Base-by-base conservation (phyloP, 2,113 vertebrate genomes). In the Phylloscopus trochilus region DNA sequence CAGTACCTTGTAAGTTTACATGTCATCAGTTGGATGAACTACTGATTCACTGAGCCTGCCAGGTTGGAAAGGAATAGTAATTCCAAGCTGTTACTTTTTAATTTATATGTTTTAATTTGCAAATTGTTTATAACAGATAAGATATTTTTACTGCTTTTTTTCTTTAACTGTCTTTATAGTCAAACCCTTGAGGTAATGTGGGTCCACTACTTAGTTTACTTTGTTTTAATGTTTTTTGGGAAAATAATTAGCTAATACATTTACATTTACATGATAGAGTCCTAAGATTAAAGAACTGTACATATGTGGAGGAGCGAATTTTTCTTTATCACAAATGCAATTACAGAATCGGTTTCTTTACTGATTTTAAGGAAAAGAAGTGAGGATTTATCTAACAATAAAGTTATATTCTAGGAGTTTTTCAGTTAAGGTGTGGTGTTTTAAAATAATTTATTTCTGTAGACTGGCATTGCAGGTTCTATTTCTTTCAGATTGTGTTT, bases 361-460 rank as follows among this genome's bases (percentile, higher is more conserved):
- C 24, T 77, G 75, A 33, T 78, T 92, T 90, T 94, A 69, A 95
- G 92, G 88, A 88, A 87, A 75, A 90, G 63, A 52, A 92, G 47
- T 72, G 56, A 80, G 82, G 76, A 95, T 87, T 96, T 96, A 56
- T 33, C 33, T 83, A 85, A 91, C 67, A 91, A 89, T 85, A 76
- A 91, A 95, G 79, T n/a, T 95, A 66, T 68, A 79, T 92, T 96
- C 58, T 86, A 81, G 91, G 80, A 72, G 53, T 75, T 96, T 80
- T 92, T 55, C 82, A 74, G 13, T 85, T 66, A 91, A 84, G 52
- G n/a, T 79, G 58, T 78, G 31, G 33, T 78, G 37, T 80, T 78
- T 79, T 91, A 53, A 91, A 89, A 74, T 35, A 53, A 63, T 60
- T 92, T 93, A 28, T 87, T 88, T 77, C 84, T 86, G 77, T 90